Evolutionary conservation across 2,113 vertebrate genomes (phyloP), one percentile per base, ranked within the genome.

Genomic region (Aspiorhynchus laticeps): DNA sequence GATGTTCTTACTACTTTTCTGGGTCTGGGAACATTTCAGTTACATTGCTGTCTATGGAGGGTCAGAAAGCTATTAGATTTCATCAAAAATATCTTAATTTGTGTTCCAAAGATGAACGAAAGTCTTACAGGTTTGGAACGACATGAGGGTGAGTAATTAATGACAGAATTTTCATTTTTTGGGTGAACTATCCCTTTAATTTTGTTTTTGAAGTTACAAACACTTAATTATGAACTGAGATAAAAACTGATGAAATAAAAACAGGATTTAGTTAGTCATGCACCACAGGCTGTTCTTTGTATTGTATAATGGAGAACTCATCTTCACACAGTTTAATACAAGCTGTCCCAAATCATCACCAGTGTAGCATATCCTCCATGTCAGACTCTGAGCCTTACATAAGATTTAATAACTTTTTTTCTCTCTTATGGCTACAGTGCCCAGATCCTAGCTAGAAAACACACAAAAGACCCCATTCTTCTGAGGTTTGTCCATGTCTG

Each of bases 301-400:
- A 15, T n/a, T 56, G 6, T 79, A 36, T 33, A 79, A 75, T 46
- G 43, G n/a, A 77, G 36, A 74, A 14, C 53, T 59, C 51, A 61
- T 80, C 51, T 33, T 61, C 33, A 61, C 53, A 61, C 59, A 61
- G 19, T 38, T 38, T n/a, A 41, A 38, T 33, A 80, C 14, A 81
- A 65, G 48, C 78, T 80, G 53, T 61, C 85, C 48, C 88, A 92
- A 90, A 93, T 91, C 38, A 80, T 76, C 61, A 85, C 69, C 88
- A 92, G 83, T 87, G 9, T 87, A 71, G 76, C n/a, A 9, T 88
- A 86, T 92, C 89, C 83, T 61, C 89, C 75, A 46, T 71, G 19
- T 51, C 78, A 89, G 81, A 83, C 46, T 73, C 31, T 88, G 79
- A 28, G 80, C 46, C 7, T 80, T 65, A 86, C 81, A 76, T 69